Evolutionary conservation across 2,888 invertebrate genomes (phyloP).

Genomic region (Parnassius glacialis): DNA sequence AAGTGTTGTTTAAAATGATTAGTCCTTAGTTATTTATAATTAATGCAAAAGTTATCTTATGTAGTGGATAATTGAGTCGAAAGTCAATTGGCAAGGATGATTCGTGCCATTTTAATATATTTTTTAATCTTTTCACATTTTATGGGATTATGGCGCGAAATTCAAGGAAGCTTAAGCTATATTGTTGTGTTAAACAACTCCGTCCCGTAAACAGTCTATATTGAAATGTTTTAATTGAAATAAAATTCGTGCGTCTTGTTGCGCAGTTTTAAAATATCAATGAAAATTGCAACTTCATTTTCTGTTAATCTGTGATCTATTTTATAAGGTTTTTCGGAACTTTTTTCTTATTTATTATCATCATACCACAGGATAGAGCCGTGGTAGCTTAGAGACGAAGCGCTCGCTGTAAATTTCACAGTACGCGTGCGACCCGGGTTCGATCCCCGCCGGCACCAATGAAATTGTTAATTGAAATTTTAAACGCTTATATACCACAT

Average conservation of each 20-base stretch:
- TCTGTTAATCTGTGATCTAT: slow-evolving; percentile 7
- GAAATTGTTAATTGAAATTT: no score
- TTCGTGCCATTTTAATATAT: slow-evolving; percentile 15
- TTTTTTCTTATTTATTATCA: no score
- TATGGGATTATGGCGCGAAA: slow-evolving; percentile 10
- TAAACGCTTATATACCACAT: no score
- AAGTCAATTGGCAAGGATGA: background rate
- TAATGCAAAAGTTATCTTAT: background rate
- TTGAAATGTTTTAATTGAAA: no score
- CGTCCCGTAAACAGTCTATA: slow-evolving; percentile 8
- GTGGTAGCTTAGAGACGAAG: no score
- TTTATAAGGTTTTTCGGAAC: background rate
- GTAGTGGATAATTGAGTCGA: slow-evolving; percentile 1
- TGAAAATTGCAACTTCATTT: background rate
- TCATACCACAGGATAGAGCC: no score
- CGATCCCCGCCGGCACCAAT: no score
- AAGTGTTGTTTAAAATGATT: slow-evolving; percentile 45
- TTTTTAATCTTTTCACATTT: slow-evolving; percentile 2
- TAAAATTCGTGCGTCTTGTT: no score
- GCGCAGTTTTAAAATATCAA: background rate
- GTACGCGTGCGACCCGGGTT: no score
- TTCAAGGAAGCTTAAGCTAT: slow-evolving; percentile 4
- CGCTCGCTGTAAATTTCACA: no score
- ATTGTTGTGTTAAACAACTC: slow-evolving; percentile 9
- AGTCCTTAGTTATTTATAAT: slow-evolving; percentile 8